Base-by-base conservation (phyloP, 2,888 invertebrate genomes). In the Drosophila anomalipes region DNA sequence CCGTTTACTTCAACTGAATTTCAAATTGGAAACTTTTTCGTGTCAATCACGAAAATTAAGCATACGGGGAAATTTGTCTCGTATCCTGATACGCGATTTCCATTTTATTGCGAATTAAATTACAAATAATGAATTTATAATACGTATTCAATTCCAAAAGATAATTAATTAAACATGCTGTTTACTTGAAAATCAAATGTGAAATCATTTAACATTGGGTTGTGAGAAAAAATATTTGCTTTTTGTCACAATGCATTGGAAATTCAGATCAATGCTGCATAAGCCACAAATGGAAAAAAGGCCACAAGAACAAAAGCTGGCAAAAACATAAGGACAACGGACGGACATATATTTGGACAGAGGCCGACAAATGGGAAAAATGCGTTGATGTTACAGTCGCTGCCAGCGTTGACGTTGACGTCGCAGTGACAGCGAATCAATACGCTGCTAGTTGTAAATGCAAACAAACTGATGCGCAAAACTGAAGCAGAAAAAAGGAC, bases 351-450 rank as follows among this genome's bases (percentile, higher is more conserved):
- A 37, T 5, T 54, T 74, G 68, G 70, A 71, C 68, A 66, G 69
- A 58, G 83, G 58, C 73, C 74, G 72, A 81, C 77, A 83, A 83
- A 86, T 88, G 73, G 73, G 66, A 57, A 74, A 81, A 81, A 73
- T 87, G 79, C 87, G 88, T 83, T 72, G 57, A 64, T 71, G 67
- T 51, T 70, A 54, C 65, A 53, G 57, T 60, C 41, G 67, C 58
- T 57, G 81, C 28, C 54, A 14, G 16, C 56, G 56, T 64, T 33
- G 60, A 26, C 44, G 57, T 41, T 35, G 57, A 14, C 57, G 47
- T 30, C 60, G 68, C 68, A 41, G 65, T 56, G 56, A 65, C 79
- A 76, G 85, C 90, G 76, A 86, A 86, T 86, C 85, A 90, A 86
- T 86, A 88, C 62, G 74, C 81, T 77, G 70, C 63, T 63, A 68